A percentile compares a stretch with the other conserved stretches of the same genome.
Evolutionary conservation across 2,113 vertebrate genomes (phyloP).

Genomic region (Datnioides undecimradiatus): DNA sequence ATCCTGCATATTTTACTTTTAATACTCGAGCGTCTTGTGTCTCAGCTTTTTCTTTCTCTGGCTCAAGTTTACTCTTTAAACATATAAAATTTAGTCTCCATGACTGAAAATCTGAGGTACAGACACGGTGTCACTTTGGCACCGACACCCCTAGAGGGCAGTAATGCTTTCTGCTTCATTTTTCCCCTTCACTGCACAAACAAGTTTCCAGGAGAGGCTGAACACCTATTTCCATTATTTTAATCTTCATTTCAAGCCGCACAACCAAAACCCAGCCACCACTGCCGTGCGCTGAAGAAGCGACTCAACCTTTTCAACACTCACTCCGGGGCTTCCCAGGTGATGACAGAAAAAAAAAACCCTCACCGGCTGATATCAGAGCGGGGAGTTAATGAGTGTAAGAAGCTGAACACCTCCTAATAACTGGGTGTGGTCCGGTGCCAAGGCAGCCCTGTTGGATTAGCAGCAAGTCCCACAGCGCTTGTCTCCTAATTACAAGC

Average conservation of each 20-base stretch:
- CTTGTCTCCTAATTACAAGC: conserved; percentile 72
- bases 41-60: too few species aligned
- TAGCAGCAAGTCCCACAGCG: conserved; percentile 61
- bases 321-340: neutral
- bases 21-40: too few species aligned
- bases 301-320: neutral
- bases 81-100: too few species aligned
- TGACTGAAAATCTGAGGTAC: neutral
- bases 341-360: neutral
- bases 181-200: neutral
- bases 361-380: conserved; percentile 10
- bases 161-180: conserved; percentile 23
- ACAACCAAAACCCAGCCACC: neutral
- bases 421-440: conserved; percentile 51
- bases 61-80: too few species aligned
- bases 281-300: neutral
- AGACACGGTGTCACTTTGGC: conserved; percentile 5
- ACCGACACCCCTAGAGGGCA: conserved; percentile 68
- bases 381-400: conserved; percentile 33
- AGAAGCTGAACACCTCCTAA: conserved; percentile 33
- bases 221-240: neutral
- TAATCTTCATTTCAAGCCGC: neutral
- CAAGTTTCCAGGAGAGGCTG: neutral
- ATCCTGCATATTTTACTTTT: neutral
- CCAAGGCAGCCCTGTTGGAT: conserved; percentile 55